A percentile compares a stretch with the other conserved stretches of the same genome.
These are phyloP conservation scores for Carcina quercana DNA, from an alignment of 2,888 invertebrate species.

Conservation along the genomic window DNA sequence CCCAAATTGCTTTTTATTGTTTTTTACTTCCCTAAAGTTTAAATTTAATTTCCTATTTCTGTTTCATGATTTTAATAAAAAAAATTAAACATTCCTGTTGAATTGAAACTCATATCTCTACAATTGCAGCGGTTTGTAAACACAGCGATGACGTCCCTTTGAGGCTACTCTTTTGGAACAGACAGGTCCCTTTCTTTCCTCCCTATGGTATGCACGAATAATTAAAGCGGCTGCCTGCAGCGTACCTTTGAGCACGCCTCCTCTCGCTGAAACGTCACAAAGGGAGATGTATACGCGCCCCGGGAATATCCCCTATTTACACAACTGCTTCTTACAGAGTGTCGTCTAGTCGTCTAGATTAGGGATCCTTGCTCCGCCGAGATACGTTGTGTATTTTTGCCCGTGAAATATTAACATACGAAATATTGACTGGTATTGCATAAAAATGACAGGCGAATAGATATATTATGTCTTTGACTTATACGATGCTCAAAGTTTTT, in stretches of 20 bases:
- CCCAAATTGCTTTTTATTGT: constrained; percentile 31
- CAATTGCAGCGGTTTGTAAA: constrained; percentile 34
- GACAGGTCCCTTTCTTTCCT: constrained; percentile 31
- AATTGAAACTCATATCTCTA: constrained; percentile 15
- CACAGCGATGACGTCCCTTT: constrained; percentile 25
- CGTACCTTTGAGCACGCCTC: constrained; percentile 47
- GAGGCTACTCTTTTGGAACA: constrained; percentile 29
- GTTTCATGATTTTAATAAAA: too few relatives aligned
- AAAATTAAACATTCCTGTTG: not conserved
- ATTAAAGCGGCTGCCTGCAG: constrained; percentile 52
- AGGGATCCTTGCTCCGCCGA: too few relatives aligned
- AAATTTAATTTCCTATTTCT: too few relatives aligned
- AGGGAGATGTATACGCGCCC: constrained; percentile 44
- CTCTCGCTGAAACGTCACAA: constrained; percentile 46
- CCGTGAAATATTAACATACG: too few relatives aligned
- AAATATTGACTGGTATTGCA: too few relatives aligned
- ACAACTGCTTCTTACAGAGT: constrained; percentile 24
- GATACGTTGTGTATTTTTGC: too few relatives aligned
- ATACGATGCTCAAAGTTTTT: too few relatives aligned
- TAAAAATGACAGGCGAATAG: too few relatives aligned
- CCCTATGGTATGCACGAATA: constrained; percentile 49
- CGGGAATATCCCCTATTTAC: constrained; percentile 39
- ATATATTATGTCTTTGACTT: too few relatives aligned
- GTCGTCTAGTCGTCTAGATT: not conserved
- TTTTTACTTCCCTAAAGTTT: not conserved